Evolutionary conservation across 1,140 invertebrate genomes (phyloP).

Genomic region (Leptoteleia sp.): DNA sequence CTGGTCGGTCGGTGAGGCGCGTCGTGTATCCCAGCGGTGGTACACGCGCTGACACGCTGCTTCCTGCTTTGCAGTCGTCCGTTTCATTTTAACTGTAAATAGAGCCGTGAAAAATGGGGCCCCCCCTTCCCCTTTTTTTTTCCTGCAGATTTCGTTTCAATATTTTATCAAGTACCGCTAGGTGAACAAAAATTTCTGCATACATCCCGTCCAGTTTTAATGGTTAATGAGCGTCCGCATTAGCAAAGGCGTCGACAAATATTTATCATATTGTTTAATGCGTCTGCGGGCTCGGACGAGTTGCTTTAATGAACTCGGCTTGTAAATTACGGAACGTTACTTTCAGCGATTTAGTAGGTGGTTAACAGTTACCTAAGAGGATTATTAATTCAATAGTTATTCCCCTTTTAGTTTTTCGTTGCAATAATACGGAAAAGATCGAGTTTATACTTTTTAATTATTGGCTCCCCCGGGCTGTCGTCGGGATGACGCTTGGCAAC

Average conservation of each 20-base stretch:
- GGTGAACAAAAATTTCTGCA: background rate
- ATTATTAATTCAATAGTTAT: conserved; percentile 23
- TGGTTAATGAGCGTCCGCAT: conserved; percentile 18
- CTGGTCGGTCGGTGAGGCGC: conserved; percentile 55
- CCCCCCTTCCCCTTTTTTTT: no score
- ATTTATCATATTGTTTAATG: conserved; percentile 9
- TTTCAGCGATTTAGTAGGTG: background rate
- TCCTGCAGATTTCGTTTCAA: conserved; percentile 49
- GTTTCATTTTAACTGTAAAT: conserved; percentile 58
- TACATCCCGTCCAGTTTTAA: conserved; percentile 1
- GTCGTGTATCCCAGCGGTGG: conserved; percentile 58
- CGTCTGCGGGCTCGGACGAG: background rate
- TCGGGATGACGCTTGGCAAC: no score
- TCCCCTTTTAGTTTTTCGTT: no score
- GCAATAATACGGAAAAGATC: no score
- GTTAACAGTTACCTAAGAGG: background rate
- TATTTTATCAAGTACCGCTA: conserved; percentile 36
- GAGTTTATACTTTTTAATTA: no score
- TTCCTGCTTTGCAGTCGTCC: conserved; percentile 57
- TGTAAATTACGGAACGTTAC: no score
- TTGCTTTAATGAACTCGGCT: no score
- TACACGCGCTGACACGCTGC: conserved; percentile 56
- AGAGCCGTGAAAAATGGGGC: conserved; percentile 50
- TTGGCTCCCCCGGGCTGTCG: no score
- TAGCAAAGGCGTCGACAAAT: background rate